These are phyloP conservation scores for Chondrosia reniformis DNA, from an alignment of 37 sponge, comb jelly and placozoan genomes.

Conservation along the genomic window DNA sequence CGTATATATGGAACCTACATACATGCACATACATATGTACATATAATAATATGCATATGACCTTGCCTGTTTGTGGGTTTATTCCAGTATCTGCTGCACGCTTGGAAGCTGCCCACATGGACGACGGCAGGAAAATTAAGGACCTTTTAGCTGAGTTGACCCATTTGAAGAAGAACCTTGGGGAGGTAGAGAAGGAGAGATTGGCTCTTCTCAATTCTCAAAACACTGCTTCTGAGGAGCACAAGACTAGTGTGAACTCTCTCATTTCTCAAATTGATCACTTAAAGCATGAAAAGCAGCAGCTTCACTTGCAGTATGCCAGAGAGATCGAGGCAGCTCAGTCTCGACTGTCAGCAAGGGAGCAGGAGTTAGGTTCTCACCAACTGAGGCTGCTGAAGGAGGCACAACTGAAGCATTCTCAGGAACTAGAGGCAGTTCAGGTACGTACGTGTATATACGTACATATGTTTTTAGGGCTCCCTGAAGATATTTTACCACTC, in stretches of 20 bases:
- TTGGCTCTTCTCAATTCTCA: constrained; percentile 13
- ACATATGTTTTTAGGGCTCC: background rate
- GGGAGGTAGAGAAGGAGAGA: constrained; percentile 41
- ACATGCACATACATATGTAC: background rate
- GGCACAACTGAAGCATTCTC: constrained; percentile 6
- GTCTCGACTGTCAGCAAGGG: constrained; percentile 43
- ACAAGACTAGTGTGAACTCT: background rate
- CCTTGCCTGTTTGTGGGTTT: background rate
- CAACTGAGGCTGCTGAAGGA: constrained; percentile 42
- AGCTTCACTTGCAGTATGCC: constrained; percentile 66
- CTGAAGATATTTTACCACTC: too few species aligned
- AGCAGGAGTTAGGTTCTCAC: constrained; percentile 36
- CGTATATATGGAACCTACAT: background rate
- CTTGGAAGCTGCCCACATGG: constrained; percentile 46
- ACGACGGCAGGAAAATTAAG: constrained; percentile 25
- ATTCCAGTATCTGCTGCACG: constrained; percentile 40
- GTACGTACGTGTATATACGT: background rate
- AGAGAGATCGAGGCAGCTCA: constrained; percentile 79
- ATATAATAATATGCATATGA: background rate
- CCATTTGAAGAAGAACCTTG: constrained; percentile 10
- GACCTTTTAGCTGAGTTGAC: constrained; percentile 23
- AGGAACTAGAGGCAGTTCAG: constrained; percentile 27
- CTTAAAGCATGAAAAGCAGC: constrained; percentile 42
- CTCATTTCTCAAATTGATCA: constrained; percentile 39
- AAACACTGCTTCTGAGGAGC: constrained; percentile 20